Base-by-base conservation (phyloP, 2,797 vertebrate genomes). In the Furcifer pardalis region DNA sequence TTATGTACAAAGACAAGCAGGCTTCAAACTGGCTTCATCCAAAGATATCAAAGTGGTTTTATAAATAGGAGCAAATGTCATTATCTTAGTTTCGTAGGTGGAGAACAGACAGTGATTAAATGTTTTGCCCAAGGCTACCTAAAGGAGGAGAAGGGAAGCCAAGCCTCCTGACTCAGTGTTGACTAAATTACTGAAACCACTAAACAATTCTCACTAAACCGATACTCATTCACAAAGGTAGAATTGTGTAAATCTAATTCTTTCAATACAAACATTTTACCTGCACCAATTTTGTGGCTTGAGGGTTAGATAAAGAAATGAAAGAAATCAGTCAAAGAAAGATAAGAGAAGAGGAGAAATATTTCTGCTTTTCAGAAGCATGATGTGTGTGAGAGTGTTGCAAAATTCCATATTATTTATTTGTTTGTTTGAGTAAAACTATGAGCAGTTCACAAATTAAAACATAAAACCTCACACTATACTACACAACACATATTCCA, bases 1-100 rank as follows among this genome's bases (percentile, higher is more conserved):
- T 42, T 46, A 89, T 92, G 84, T 84, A 84, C 86, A 91, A 90
- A 84, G 84, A 73, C 90, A 88, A 79, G 82, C 77, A 89, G 89
- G 46, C 86, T 93, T 85, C 73, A 62, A 66, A 23, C 49, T 30
- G 72, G 88, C 88, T 90, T 86, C 59, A 72, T 83, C 76, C 85
- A 79, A 0, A 63, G 65, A 79, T 87, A 72, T 84, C 89, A 84
- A 86, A 91, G 65, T 74, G 71, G 19, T 85, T 86, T 89, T 86
- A 84, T 60, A 88, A 89, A 90, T 59, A 40, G 13, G 30, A 76
- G 49, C 44, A 65, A 88, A 32, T 49, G 27, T 73, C 90, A 88
- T 87, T 89, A 81, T 87, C 81, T 88, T 75, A 82, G 89, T 87
- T 87, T 87, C 75, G 81, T 40, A 27, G 85, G 80, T 52, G 19